phyloP scores from a whole-genome alignment of 2,888 invertebrate genomes.

The Acholoe squamosa region DNA sequence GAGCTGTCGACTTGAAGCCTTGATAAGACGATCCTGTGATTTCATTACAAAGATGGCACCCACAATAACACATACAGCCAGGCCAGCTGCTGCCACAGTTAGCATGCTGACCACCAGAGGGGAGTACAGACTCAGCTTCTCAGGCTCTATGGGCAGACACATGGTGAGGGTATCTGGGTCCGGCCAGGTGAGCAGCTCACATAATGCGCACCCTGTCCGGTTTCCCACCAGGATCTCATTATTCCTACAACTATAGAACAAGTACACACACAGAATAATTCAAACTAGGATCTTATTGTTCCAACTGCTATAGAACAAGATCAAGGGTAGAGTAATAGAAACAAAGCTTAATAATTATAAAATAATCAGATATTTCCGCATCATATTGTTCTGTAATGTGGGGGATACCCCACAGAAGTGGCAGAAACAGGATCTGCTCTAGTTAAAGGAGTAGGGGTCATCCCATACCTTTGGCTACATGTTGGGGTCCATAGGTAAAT shows the following conservation, averaged over 20 bases:
- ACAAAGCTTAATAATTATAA: too few relatives aligned
- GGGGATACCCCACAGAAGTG: too few relatives aligned
- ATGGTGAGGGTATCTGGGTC: slow-evolving; percentile 40
- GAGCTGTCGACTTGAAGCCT: slow-evolving; percentile 67
- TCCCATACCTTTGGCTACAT: too few relatives aligned
- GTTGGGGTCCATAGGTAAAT: too few relatives aligned
- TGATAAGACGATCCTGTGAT: slow-evolving; percentile 61
- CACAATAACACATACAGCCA: background rate
- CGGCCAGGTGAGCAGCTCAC: slow-evolving; percentile 67
- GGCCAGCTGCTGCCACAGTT: background rate
- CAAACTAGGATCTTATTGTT: too few relatives aligned
- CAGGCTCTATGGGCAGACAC: slow-evolving; percentile 63
- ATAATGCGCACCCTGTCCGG: slow-evolving; percentile 66
- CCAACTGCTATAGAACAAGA: too few relatives aligned
- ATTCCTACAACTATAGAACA: slow-evolving; percentile 67
- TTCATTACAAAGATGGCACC: slow-evolving; percentile 49
- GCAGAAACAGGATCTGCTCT: too few relatives aligned
- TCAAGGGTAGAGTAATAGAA: too few relatives aligned
- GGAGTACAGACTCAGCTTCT: slow-evolving; percentile 40
- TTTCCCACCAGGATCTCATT: slow-evolving; percentile 67
- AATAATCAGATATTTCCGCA: too few relatives aligned
- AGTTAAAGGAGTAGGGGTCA: too few relatives aligned
- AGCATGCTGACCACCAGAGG: slow-evolving; percentile 1
- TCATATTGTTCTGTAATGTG: too few relatives aligned
- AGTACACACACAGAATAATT: too few relatives aligned